Conservation (phyloP, 2,888 invertebrate genomes). For the Phortica magna region DNA sequence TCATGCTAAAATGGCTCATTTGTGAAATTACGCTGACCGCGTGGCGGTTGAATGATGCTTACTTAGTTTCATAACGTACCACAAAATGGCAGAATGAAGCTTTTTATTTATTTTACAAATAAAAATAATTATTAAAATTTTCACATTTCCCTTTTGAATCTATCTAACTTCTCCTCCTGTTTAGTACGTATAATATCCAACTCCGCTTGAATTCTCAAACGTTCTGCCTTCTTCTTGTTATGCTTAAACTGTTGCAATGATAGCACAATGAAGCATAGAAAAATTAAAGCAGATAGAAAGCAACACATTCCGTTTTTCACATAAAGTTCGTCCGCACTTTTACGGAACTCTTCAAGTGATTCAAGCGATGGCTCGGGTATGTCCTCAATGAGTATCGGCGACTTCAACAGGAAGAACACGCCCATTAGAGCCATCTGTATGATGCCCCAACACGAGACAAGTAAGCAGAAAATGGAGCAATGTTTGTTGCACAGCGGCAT, state of each 20-base stretch:
- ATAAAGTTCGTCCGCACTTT: not conserved
- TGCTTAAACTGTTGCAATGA: not conserved
- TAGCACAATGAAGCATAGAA: not conserved
- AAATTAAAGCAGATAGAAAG: slow-evolving; percentile 3
- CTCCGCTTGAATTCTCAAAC: no score
- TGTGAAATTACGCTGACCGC: no score
- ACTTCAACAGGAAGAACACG: not conserved
- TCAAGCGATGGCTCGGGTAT: not conserved
- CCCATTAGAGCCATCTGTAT: slow-evolving; percentile 13
- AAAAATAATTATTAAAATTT: not conserved
- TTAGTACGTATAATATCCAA: no score
- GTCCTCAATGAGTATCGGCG: slow-evolving; percentile 11
- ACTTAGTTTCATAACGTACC: no score
- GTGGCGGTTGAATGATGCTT: no score
- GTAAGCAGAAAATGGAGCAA: not conserved
- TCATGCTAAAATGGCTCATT: no score
- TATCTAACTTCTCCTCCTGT: not conserved
- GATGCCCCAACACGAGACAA: slow-evolving; percentile 2
- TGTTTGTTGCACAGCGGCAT: slow-evolving; percentile 12
- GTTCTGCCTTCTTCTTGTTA: not conserved
- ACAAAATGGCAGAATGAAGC: no score
- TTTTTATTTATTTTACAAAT: not conserved
- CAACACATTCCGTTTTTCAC: not conserved
- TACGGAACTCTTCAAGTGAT: not conserved
- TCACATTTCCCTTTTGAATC: not conserved